A percentile compares a stretch with the other conserved stretches of the same genome.
Evolutionary conservation across 2,888 invertebrate genomes (phyloP).

Genomic region (Pristionchus maxplancki): DNA sequence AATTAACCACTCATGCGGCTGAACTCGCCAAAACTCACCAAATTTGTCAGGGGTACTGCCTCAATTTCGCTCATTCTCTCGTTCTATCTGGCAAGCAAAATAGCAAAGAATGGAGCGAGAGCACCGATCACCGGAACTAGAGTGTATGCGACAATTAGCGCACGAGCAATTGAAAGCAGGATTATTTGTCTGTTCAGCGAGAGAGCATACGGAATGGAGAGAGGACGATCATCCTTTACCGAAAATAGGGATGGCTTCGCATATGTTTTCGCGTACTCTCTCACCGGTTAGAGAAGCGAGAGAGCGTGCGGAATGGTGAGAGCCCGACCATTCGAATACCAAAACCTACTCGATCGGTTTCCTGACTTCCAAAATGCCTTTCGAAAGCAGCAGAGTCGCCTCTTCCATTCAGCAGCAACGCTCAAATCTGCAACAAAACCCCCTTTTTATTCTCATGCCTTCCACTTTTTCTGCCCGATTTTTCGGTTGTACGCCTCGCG

Average conservation of each 20-base stretch:
- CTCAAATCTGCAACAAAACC: background rate
- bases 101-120: background rate
- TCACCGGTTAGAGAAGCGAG: too few species aligned
- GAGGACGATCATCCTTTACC: background rate
- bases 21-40: background rate
- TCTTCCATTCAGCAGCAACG: background rate
- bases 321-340: background rate
- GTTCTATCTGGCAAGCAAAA: background rate
- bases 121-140: background rate
- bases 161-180: too few species aligned
- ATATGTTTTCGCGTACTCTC: too few species aligned
- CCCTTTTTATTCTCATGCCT: background rate
- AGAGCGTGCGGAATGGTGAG: too few species aligned
- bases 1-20: slow-evolving; percentile 12
- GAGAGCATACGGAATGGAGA: background rate
- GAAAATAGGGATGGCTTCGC: too few species aligned
- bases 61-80: background rate
- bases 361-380: background rate
- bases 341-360: background rate
- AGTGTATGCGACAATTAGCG: background rate
- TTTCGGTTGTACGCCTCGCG: background rate
- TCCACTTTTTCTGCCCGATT: background rate
- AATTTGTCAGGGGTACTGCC: background rate
- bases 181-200: too few species aligned
- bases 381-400: background rate